Percentiles rank a stretch among this genome's conserved stretches.
phyloP scores from a whole-genome alignment of 2,888 invertebrate species.

The Cantharis nigra region DNA sequence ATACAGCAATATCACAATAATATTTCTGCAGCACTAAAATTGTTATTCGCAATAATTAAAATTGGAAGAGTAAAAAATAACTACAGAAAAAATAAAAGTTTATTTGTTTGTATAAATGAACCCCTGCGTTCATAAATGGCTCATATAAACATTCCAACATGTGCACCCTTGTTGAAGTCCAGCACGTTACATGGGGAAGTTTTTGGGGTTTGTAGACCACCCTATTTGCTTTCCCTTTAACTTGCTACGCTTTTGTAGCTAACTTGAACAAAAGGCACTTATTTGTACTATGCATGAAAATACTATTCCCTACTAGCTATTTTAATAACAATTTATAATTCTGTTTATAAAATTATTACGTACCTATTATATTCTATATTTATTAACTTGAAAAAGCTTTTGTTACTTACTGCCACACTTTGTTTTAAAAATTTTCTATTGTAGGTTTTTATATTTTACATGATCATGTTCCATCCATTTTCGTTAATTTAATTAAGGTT shows the following conservation, averaged over 20 bases:
- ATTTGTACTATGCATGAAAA: background rate
- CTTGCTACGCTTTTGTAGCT: slow-evolving; percentile 19
- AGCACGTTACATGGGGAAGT: slow-evolving; percentile 17
- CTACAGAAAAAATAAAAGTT: slow-evolving; percentile 31
- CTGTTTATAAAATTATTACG: background rate
- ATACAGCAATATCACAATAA: background rate
- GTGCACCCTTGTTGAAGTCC: slow-evolving; percentile 27
- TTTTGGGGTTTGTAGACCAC: slow-evolving; percentile 18
- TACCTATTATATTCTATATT: background rate
- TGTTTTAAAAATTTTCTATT: background rate
- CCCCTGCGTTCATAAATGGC: slow-evolving; percentile 31
- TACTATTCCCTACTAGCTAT: background rate
- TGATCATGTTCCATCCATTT: background rate
- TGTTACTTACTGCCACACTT: background rate
- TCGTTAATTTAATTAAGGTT: background rate
- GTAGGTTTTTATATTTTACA: background rate
- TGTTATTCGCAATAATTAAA: background rate
- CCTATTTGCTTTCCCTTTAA: slow-evolving; percentile 16
- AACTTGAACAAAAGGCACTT: slow-evolving; percentile 11
- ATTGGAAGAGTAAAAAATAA: slow-evolving; percentile 9
- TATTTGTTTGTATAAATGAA: slow-evolving; percentile 32
- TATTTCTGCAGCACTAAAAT: background rate
- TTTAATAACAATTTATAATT: background rate
- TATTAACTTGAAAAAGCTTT: background rate
- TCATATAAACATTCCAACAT: slow-evolving; percentile 33